These are phyloP conservation scores for Epinephelus moara DNA, from an alignment of 2,113 vertebrate genomes.

Conservation along the genomic window DNA sequence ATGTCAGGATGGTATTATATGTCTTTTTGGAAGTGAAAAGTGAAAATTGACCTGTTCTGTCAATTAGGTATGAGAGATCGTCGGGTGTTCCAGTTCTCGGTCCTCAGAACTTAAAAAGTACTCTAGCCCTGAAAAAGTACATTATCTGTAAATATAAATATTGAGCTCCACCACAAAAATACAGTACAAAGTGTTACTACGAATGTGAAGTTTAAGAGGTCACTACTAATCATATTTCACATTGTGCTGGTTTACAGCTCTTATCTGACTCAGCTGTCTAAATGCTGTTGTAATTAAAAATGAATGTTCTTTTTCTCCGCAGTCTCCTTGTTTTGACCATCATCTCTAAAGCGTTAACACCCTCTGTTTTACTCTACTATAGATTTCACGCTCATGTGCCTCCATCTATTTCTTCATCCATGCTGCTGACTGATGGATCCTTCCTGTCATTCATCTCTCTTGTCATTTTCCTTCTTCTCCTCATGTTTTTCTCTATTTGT, in stretches of 20 bases:
- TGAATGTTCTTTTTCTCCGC: neutral
- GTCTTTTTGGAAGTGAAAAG: no score
- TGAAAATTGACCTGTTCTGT: no score
- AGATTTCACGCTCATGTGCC: neutral
- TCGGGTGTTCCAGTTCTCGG: no score
- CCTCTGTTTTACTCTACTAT: neutral
- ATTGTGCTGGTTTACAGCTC: neutral
- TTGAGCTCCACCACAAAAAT: no score
- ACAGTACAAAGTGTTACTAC: no score
- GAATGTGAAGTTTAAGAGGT: no score
- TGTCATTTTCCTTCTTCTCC: neutral
- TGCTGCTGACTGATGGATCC: conserved; percentile 10
- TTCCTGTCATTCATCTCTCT: conserved; percentile 13
- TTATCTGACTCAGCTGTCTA: neutral
- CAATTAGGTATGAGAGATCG: no score
- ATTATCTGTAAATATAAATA: no score
- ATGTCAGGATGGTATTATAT: no score
- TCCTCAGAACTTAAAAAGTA: no score
- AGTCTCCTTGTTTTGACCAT: neutral
- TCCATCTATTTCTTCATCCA: conserved; percentile 7
- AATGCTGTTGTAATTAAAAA: neutral
- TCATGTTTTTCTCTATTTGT: neutral
- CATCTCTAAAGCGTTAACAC: neutral
- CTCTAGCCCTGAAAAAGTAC: no score
- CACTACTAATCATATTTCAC: no score